Conservation (phyloP, 2,113 vertebrate genomes). For the Equus przewalskii region DNA sequence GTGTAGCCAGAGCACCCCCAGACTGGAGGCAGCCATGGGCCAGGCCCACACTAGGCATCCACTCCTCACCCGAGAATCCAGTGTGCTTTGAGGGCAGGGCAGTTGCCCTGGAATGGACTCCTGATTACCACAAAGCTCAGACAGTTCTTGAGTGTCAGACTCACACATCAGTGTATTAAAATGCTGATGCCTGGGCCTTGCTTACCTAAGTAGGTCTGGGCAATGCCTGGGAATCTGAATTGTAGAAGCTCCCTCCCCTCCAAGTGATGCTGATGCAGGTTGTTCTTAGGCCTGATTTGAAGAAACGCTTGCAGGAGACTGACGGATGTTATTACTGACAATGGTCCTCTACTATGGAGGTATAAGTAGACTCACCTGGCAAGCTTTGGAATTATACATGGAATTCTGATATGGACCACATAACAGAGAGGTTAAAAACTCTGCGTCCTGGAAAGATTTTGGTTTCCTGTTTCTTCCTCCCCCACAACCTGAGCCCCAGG, state of each 20-base stretch:
- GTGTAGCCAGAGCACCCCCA: neutral
- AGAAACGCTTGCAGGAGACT: neutral
- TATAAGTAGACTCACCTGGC: neutral
- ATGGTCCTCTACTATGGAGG: no score
- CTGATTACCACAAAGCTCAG: neutral
- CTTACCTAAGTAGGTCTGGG: neutral
- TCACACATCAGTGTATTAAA: no score
- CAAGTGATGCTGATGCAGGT: neutral
- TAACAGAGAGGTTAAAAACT: neutral
- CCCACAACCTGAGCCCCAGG: no score
- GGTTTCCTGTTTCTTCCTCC: no score
- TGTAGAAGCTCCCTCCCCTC: neutral
- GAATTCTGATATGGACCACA: neutral
- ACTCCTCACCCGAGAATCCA: rapidly evolving
- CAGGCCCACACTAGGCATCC: rapidly evolving
- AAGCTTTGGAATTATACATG: neutral
- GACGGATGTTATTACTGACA: neutral
- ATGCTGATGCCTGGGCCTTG: neutral
- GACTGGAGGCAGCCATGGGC: neutral
- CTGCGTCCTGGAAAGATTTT: no score
- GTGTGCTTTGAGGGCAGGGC: neutral
- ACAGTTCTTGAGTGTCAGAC: neutral
- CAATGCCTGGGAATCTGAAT: neutral
- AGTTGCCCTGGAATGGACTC: no score
- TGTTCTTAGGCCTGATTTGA: neutral